Conservation (phyloP, 2,888 invertebrate species). For the Acleris laterana region DNA sequence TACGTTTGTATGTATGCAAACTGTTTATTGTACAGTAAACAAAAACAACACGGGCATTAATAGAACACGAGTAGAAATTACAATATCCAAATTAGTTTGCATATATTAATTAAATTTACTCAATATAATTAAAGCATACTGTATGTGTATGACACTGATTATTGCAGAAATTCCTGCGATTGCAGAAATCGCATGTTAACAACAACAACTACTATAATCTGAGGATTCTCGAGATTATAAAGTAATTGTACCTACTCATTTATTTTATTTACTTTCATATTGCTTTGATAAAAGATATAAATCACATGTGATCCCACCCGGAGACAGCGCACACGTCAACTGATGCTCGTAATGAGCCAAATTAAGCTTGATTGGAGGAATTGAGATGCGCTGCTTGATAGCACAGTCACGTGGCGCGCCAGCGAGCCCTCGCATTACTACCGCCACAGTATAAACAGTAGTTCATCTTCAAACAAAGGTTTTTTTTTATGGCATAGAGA, state of each 20-base stretch:
- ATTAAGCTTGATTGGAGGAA: slow-evolving; percentile 75
- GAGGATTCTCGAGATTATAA: neutral
- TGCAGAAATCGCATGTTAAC: neutral
- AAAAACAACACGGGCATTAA: no score
- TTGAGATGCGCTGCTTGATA: slow-evolving; percentile 73
- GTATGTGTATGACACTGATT: neutral
- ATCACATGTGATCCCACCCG: slow-evolving; percentile 44
- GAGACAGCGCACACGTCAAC: slow-evolving; percentile 51
- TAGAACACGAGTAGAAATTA: no score
- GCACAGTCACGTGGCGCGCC: slow-evolving; percentile 49
- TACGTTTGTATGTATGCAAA: no score
- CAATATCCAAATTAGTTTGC: no score
- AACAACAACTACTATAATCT: slow-evolving; percentile 1
- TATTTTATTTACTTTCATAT: neutral
- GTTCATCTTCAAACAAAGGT: no score
- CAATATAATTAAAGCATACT: neutral
- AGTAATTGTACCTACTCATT: neutral
- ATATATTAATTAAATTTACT: no score
- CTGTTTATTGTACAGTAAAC: no score
- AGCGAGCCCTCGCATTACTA: slow-evolving; percentile 24
- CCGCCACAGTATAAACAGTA: neutral
- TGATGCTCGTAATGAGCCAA: slow-evolving; percentile 66
- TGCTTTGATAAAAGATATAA: neutral
- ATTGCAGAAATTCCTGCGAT: slow-evolving; percentile 6
- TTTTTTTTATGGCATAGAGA: no score